Evolutionary conservation across 2,888 invertebrate genomes (phyloP).

Genomic region (Priocnemis perturbator): DNA sequence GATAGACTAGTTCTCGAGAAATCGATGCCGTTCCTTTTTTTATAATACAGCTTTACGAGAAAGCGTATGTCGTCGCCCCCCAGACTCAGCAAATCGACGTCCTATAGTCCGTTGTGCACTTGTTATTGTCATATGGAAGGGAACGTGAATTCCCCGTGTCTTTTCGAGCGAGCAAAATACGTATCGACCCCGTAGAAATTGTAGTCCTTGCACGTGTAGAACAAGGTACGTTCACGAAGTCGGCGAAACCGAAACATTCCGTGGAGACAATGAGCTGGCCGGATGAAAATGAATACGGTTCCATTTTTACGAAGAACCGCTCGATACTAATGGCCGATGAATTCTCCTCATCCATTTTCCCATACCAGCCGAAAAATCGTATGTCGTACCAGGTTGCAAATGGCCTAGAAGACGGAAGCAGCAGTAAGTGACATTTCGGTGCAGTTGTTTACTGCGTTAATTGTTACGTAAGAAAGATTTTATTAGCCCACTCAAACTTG

Average conservation of each 20-base stretch:
- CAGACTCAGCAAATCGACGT: conserved; percentile 5
- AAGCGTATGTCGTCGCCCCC: neutral
- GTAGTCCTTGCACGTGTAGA: conserved; percentile 55
- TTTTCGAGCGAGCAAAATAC: conserved; percentile 35
- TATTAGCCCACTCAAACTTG: no score
- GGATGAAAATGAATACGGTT: conserved; percentile 31
- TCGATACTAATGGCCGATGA: conserved; percentile 35
- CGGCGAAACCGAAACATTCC: conserved; percentile 13
- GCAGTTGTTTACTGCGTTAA: no score
- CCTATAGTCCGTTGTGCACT: conserved; percentile 18
- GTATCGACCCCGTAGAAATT: conserved; percentile 53
- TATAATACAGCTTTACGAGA: conserved; percentile 1
- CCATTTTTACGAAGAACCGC: conserved; percentile 29
- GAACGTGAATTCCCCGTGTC: conserved; percentile 12
- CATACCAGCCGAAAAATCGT: conserved; percentile 27
- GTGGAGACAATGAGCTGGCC: conserved; percentile 29
- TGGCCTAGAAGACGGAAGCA: neutral
- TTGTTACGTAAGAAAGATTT: no score
- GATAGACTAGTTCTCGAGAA: no score
- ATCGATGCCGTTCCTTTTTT: no score
- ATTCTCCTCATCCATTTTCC: conserved; percentile 28
- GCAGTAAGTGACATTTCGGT: neutral
- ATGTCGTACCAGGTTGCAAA: neutral
- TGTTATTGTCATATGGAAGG: conserved; percentile 14
- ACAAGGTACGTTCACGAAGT: no score